phyloP scores from a whole-genome alignment of 2,797 vertebrate species.

The Gymnothorax reevesii region DNA sequence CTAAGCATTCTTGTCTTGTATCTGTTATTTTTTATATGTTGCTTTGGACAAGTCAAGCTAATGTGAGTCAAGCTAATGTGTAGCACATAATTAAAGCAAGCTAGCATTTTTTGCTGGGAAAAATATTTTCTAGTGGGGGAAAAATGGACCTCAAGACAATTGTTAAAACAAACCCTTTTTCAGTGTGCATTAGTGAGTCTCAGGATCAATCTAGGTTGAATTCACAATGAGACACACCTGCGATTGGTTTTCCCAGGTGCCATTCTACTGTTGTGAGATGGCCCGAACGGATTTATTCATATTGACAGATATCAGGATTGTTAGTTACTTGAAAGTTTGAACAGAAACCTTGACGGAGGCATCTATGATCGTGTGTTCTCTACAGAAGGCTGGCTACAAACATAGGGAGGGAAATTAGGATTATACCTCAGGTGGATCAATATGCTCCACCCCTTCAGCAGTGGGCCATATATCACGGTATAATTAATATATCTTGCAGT shows the following conservation, averaged over 20 bases:
- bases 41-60: too few relatives aligned
- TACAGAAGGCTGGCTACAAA: neutral
- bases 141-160: too few relatives aligned
- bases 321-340: neutral
- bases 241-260: neutral
- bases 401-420: neutral
- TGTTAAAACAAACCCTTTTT: too few relatives aligned
- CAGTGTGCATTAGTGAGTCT: neutral
- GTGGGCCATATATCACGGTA: neutral
- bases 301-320: neutral
- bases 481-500: neutral
- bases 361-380: neutral
- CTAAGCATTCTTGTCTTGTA: too few relatives aligned
- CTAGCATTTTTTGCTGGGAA: too few relatives aligned
- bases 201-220: neutral
- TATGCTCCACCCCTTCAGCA: neutral
- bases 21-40: too few relatives aligned
- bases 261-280: neutral
- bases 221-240: neutral
- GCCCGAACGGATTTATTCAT: neutral
- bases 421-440: neutral
- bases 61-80: too few relatives aligned
- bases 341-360: neutral
- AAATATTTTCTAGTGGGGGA: too few relatives aligned
- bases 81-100: too few relatives aligned